phyloP scores from a whole-genome alignment of 64 coral and sea anemone genomes.

The Astreopora myriophthalma region DNA sequence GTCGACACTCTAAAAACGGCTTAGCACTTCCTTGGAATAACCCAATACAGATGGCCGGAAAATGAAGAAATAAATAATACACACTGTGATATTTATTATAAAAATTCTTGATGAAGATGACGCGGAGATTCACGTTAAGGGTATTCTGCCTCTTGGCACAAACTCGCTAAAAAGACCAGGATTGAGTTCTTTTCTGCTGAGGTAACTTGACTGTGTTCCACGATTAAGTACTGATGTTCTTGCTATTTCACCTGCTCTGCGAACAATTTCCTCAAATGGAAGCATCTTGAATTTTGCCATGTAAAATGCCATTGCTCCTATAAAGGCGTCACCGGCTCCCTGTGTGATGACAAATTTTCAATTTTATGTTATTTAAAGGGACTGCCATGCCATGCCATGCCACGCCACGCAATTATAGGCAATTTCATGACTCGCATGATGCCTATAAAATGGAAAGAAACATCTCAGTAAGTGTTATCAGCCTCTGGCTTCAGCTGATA shows the following conservation, averaged over 20 bases:
- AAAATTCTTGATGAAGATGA: not conserved
- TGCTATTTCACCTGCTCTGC: conserved; percentile 91
- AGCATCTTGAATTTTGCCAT: conserved; percentile 96
- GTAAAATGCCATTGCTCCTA: conserved; percentile 97
- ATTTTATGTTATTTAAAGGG: no score
- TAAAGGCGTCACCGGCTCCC: conserved; percentile 99
- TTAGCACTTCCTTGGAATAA: no score
- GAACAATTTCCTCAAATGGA: conserved; percentile 92
- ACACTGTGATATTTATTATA: not conserved
- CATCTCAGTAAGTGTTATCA: no score
- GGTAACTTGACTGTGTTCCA: conserved; percentile 96
- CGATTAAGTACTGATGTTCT: conserved; percentile 74
- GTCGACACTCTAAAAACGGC: not conserved
- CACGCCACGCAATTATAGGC: no score
- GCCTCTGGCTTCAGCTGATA: no score
- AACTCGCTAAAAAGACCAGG: conserved; percentile 76
- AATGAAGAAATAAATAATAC: not conserved
- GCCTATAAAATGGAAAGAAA: no score
- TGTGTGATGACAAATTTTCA: conserved; percentile 11
- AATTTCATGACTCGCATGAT: no score
- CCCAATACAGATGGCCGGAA: not conserved
- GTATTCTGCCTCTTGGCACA: conserved; percentile 1
- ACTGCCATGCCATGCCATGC: no score
- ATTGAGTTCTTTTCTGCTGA: conserved; percentile 55
- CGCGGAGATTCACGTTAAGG: not conserved